Evolutionary conservation across 1,140 invertebrate genomes (phyloP), one percentile per base, ranked within the genome.

Genomic region (Octopus sinensis): DNA sequence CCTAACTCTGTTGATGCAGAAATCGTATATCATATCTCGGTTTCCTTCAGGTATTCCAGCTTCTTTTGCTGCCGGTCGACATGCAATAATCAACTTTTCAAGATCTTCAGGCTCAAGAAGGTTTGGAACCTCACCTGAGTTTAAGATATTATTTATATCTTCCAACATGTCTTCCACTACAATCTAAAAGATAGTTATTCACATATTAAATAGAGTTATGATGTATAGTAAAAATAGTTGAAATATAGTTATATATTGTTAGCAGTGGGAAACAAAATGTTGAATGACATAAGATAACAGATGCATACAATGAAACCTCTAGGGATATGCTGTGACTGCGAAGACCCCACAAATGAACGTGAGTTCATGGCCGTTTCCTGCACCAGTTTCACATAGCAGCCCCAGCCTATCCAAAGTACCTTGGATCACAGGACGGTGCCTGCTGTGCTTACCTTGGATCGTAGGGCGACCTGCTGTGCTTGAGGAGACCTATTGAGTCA

Each of bases 111-210:
- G 92, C 86, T 96, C 95, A 89, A 91, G 91, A 80, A 91, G 84
- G 83, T 88, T 91, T 73, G 91, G 89, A 17, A 91, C 91, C 84
- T 91, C 91, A 71, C 91, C 89, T 81, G 90, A 91, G 84, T 91
- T 91, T 6, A 91, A 86, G 76, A 96, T 95, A 87, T 97, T 96
- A 87, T 96, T 97, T 51, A 97, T 95, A 87, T 97, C 96, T 90
- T 97, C 95, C n/a, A 96, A 92, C 89, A 96, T 96, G 68, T 93
- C 92, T 87, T 96, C 94, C 54, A 95, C 94, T 0, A 93, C 93
- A 78, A 96, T 94, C 90, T 91, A 79, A 79, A 43, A 4, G 82
- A 79, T 80, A 54, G 6, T 43, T 43, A 43, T 43, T 43, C 30
- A 43, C 30, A 43, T 43, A 43, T 43, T 43, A 43, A 43, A 43